Evolutionary conservation across 2,888 invertebrate genomes (phyloP).

Genomic region (Strigamia crassipes): DNA sequence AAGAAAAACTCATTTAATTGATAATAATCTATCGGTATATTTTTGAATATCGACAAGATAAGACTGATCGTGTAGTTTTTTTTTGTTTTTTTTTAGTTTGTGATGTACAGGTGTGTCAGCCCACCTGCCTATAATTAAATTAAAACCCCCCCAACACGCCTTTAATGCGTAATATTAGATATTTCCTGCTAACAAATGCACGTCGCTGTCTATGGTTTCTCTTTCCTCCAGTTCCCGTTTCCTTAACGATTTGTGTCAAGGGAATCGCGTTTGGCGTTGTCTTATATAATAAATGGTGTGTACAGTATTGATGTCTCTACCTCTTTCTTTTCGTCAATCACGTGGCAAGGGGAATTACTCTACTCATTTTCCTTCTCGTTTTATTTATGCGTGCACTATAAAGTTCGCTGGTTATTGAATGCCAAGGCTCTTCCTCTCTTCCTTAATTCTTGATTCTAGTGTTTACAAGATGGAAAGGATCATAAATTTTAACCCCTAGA

Average conservation of each 20-base stretch:
- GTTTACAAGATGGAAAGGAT: neutral
- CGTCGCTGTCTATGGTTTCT: neutral
- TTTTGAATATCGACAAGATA: slow-evolving; percentile 10
- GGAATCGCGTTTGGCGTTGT: neutral
- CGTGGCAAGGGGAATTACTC: slow-evolving; percentile 4
- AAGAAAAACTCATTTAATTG: neutral
- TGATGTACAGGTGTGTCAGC: slow-evolving; percentile 10
- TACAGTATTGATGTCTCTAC: neutral
- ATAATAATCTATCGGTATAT: neutral
- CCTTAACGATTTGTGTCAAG: neutral
- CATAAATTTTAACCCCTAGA: too few species aligned
- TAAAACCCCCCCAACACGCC: neutral
- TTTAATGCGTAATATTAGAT: neutral
- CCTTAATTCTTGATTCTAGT: neutral
- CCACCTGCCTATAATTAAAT: neutral
- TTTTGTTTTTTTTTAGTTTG: too few species aligned
- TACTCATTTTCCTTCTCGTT: neutral
- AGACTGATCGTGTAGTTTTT: neutral
- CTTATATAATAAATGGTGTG: neutral
- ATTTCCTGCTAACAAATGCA: neutral
- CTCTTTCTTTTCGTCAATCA: neutral
- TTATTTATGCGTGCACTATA: neutral
- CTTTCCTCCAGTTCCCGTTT: neutral
- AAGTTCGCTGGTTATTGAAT: neutral
- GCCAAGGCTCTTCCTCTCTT: neutral